These are phyloP conservation scores for Onychomys arenicola DNA, from an alignment of 2,797 vertebrate species.

Conservation along the genomic window DNA sequence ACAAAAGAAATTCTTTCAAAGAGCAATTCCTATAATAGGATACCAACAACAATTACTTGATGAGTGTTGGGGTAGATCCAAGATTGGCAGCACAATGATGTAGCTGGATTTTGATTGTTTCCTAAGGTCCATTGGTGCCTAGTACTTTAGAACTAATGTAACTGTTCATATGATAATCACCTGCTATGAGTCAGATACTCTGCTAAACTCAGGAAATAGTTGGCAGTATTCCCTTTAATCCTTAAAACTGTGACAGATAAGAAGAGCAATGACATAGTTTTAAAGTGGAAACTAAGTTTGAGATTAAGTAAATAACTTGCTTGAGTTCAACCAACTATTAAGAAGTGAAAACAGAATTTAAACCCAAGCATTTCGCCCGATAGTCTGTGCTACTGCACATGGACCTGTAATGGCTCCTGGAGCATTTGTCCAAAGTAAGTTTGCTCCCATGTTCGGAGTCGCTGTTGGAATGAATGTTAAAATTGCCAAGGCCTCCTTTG, in stretches of 20 bases:
- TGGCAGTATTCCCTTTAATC: background rate
- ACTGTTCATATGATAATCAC: background rate
- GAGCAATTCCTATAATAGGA: background rate
- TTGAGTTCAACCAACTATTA: background rate
- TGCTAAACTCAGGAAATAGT: background rate
- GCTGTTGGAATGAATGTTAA: background rate
- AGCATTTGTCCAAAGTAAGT: background rate
- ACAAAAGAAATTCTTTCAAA: slow-evolving; percentile 3
- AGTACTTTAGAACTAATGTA: background rate
- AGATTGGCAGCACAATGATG: background rate
- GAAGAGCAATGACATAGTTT: background rate
- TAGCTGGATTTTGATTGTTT: background rate
- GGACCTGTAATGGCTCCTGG: background rate
- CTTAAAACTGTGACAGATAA: background rate
- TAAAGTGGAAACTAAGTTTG: background rate
- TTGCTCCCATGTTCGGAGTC: background rate
- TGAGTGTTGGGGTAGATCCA: background rate
- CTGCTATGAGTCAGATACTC: background rate
- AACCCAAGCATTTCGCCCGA: background rate
- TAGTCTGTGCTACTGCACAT: background rate
- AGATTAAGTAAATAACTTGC: background rate
- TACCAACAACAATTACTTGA: background rate
- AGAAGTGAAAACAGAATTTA: background rate
- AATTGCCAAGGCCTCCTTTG: background rate
- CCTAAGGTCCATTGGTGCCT: background rate